Percentiles rank a stretch among this genome's conserved stretches.
These are phyloP conservation scores for Vimba vimba DNA, from an alignment of 2,113 vertebrate genomes.

Conservation along the genomic window DNA sequence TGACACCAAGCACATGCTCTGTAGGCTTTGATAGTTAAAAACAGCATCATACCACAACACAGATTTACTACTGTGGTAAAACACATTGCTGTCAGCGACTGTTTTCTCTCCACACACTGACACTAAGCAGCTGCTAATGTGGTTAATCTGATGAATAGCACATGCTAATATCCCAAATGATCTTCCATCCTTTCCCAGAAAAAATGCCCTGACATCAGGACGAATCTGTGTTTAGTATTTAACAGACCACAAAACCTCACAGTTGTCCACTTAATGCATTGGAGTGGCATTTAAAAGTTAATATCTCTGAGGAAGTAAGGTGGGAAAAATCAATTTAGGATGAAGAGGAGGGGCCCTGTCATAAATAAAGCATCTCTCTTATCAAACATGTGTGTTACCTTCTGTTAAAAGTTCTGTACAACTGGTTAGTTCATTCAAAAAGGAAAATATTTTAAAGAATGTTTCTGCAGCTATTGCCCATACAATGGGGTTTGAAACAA, in stretches of 20 bases:
- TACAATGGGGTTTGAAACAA: neutral
- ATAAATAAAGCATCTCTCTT: conserved; percentile 5
- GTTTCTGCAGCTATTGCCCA: no score
- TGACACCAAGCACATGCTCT: neutral
- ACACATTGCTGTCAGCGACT: conserved; percentile 23
- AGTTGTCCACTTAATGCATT: conserved; percentile 25
- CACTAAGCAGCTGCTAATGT: conserved; percentile 40
- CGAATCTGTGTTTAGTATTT: conserved; percentile 48
- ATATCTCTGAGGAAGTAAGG: conserved; percentile 22
- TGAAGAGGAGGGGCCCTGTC: neutral
- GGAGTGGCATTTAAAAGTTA: neutral
- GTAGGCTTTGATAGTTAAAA: neutral
- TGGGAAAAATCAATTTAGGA: neutral
- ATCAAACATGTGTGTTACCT: neutral
- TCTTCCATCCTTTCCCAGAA: conserved; percentile 31
- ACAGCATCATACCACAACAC: neutral
- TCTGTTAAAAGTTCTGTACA: neutral
- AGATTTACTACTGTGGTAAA: conserved; percentile 4
- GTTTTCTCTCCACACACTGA: conserved; percentile 13
- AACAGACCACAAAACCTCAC: conserved; percentile 52
- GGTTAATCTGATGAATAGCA: conserved; percentile 49
- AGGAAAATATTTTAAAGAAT: no score
- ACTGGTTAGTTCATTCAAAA: neutral
- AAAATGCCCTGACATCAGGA: conserved; percentile 20
- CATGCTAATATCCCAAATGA: conserved; percentile 44